Evolutionary conservation across 2,113 vertebrate species (phyloP), one percentile per base, ranked within the genome.

Genomic region (Charina bottae): DNA sequence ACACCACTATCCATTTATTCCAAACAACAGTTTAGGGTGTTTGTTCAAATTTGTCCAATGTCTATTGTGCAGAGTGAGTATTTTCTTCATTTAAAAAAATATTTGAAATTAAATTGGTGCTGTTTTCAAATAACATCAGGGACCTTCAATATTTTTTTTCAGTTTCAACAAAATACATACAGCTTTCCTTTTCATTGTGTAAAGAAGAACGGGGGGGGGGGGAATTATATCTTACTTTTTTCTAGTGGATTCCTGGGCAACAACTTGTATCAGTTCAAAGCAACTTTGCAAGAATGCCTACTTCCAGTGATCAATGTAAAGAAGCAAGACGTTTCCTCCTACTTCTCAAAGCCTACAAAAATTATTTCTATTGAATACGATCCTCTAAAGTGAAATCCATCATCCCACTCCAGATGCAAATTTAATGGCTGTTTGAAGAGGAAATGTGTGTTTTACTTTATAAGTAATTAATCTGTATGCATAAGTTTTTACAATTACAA

Each of bases 401-500:
- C 89, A 92, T 89, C 94, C 23, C 37, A 92, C 9, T 64, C 87
- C 37, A 95, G 95, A 97, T 97, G 96, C 95, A 97, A 97, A 96
- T 97, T 97, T 97, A 97, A 97, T 97, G 96, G 21, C 72, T 89
- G 91, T 94, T 97, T 96, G 95, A 90, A 93, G 94, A 92, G 85
- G 55, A 93, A 93, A 96, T 94, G 33, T 89, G 95, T 96, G 95
- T 96, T 96, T 97, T 95, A 95, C 95, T 96, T 96, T 96, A 98
- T 98, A 97, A 96, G 95, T 93, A 96, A 98, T 99, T 95, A 98
- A 99, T 98, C 96, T 92, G 96, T 96, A 97, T 97, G 97, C 97
- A 98, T 93, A 97, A 97, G 97, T 98, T 98, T 98, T 98, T 96
- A 98, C 97, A 97, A 97, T 97, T 97, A 97, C 96, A 83, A 97